Conservation (phyloP, 2,797 vertebrate species). For the Coregonus suidteri region DNA sequence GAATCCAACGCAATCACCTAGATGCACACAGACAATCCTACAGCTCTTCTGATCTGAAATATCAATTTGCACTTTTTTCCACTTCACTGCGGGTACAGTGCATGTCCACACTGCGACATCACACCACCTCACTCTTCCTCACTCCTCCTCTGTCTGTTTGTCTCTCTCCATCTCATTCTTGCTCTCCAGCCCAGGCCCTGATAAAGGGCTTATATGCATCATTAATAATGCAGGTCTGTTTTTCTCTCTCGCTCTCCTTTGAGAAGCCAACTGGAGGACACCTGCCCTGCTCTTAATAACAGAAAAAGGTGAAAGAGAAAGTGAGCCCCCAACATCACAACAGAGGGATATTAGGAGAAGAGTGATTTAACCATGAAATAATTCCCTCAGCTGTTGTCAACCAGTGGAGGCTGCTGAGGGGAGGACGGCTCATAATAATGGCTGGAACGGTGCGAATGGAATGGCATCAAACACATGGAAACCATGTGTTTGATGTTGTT, state of each 20-base stretch:
- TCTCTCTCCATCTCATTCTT: not conserved
- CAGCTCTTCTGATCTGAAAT: conserved; percentile 36
- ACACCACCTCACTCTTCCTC: conserved; percentile 17
- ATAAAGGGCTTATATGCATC: not conserved
- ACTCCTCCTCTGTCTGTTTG: not conserved
- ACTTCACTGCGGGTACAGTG: conserved; percentile 32
- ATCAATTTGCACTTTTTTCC: conserved; percentile 56
- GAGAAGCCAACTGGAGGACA: too few relatives aligned
- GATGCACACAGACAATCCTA: not conserved
- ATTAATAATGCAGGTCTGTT: not conserved
- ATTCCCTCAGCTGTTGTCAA: not conserved
- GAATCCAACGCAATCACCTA: not conserved
- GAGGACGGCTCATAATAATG: too few relatives aligned
- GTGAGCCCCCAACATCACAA: not conserved
- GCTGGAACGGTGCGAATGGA: too few relatives aligned
- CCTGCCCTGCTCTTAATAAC: too few relatives aligned
- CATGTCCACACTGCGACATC: conserved; percentile 31
- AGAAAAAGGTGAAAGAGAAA: too few relatives aligned
- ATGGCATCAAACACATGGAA: too few relatives aligned
- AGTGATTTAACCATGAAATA: not conserved
- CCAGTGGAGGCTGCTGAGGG: too few relatives aligned
- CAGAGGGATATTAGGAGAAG: not conserved
- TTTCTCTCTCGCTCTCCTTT: not conserved
- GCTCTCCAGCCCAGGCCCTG: not conserved
- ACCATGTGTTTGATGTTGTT: too few relatives aligned